Base-by-base conservation (phyloP, 2,888 invertebrate genomes). In the Theretra japonica region DNA sequence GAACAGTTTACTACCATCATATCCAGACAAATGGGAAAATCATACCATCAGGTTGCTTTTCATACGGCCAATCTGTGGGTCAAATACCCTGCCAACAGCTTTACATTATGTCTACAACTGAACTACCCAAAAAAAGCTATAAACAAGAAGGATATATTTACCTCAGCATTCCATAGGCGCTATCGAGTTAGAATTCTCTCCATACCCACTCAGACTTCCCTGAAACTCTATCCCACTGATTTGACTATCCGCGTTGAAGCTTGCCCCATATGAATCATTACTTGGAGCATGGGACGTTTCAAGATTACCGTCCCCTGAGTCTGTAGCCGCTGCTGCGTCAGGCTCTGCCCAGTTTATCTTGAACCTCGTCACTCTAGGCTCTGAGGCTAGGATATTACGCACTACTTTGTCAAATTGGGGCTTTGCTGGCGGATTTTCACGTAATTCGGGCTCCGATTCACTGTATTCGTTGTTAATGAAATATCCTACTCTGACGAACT, bases 381-480 rank as follows among this genome's bases (percentile, higher is more conserved):
- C 97, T 2, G 98, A 97, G 0, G 98, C 98, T 53, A 98, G 89
- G 74, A 98, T 97, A 90, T 97, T 98, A 78, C 98, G 95, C 60
- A 96, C 95, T 19, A 99, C 98, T 95, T 99, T 99, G 84, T 99
- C 98, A 90, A 99, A 99, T 76, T 97, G 96, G 1, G 99, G 99
- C 75, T 97, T 97, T 6, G 98, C 95, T 11, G 99, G 99, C 4
- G 99, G 98, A 88, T 98, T 99, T 88, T 99, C 99, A 69, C 97
- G 96, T 78, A 99, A 92, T 85, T 99, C 99, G 0, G 97, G 97
- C 82, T 99, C 99, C 5, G 95, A 96, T 83, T 98, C 98, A 11
- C 95, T 96, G 86, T 99, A 99, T 87, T 99, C 99, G 86, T 99
- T 99, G 86, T 99, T 99, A 73, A 99, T 99, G 87, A 99, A 99